Base-by-base conservation (phyloP, 2,797 vertebrate genomes). In the Amphiprion clarkii region DNA sequence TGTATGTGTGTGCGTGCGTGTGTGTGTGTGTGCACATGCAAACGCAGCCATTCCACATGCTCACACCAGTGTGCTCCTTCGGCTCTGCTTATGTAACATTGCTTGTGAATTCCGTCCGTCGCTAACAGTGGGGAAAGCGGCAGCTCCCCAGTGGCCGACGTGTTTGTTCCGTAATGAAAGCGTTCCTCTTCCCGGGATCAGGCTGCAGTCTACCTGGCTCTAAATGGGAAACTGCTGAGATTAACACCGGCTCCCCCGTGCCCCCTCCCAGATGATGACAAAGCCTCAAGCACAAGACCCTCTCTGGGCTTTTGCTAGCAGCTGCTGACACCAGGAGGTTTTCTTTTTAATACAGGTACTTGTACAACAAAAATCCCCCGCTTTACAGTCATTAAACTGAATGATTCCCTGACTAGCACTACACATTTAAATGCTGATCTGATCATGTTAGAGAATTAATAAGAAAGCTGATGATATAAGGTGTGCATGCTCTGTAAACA, bases 141-240 rank as follows among this genome's bases (percentile, higher is more conserved):
- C 81, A 79, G 83, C 65, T 88, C 84, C 85, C 86, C 33, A 11
- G 71, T 68, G 75, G 76, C 67, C 67, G 62, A 64, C n/a, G 5
- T 87, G 76, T 83, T 87, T 82, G 79, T 86, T 88, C 86, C 21
- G 57, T 83, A 89, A 89, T 90, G 83, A 93, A 84, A 88, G 83
- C 66, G 57, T 75, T 85, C 83, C 82, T 83, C 57, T 78, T 71
- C 67, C 81, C 67, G 53, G 88, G 79, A 89, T 88, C 88, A 92
- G 72, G 53, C 63, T 67, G 72, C 68, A 76, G 80, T 71, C 85
- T 88, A 84, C 87, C 85, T 89, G 84, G 65, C 67, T 86, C 79
- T 79, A 77, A 77, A 74, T 79, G 39, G 82, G 82, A 83, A 84
- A 87, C 68, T 78, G 71, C 85, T 84, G 79, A 90, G 84, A 92